Evolutionary conservation across 2,797 vertebrate species (phyloP).

Genomic region (Chaetophractus vellerosus): DNA sequence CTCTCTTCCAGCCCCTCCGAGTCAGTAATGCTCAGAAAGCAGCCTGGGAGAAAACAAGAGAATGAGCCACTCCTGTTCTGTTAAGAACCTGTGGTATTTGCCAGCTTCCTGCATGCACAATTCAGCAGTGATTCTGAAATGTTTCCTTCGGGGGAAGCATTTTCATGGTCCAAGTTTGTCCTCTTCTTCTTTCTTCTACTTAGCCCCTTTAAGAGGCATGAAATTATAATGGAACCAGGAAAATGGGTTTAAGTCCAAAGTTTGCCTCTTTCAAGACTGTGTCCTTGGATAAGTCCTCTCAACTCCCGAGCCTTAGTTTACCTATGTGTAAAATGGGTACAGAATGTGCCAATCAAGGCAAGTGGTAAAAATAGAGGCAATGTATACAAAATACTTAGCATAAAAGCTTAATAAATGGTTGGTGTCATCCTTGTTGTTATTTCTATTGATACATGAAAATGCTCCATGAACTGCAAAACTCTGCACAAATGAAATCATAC

Average conservation of each 20-base stretch:
- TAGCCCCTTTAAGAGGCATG: background rate
- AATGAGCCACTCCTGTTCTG: background rate
- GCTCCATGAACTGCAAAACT: conserved; percentile 10
- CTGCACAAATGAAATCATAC: background rate
- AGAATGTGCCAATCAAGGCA: background rate
- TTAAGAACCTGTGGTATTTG: background rate
- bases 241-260: background rate
- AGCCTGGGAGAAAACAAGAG: background rate
- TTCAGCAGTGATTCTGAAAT: background rate
- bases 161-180: background rate
- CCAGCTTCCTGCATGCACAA: background rate
- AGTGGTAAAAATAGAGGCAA: background rate
- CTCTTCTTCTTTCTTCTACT: background rate
- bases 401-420: background rate
- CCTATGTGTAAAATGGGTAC: background rate
- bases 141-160: background rate
- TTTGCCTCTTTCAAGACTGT: conserved; percentile 16
- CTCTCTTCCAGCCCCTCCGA: background rate
- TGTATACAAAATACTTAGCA: background rate
- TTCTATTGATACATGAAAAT: conserved; percentile 16
- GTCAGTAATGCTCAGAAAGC: background rate
- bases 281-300: background rate
- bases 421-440: background rate
- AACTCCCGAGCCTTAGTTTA: background rate
- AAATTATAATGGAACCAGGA: background rate